Conservation (phyloP, 2,797 vertebrate genomes). For the Scleropages formosus region DNA sequence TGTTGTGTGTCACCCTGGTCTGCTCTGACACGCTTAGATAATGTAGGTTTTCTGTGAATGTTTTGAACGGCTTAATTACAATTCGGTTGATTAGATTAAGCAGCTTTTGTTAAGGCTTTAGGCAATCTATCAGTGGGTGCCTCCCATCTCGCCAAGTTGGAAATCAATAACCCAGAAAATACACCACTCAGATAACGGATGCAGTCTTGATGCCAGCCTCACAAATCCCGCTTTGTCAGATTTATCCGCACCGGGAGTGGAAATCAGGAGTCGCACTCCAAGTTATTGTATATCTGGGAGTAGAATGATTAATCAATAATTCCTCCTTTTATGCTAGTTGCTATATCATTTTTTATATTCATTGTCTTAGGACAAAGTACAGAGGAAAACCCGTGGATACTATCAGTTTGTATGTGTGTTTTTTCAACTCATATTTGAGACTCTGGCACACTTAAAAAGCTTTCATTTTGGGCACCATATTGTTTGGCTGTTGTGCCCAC, state of each 20-base stretch:
- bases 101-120: slow-evolving; percentile 23
- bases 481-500: background rate
- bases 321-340: background rate
- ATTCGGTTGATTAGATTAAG: slow-evolving; percentile 27
- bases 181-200: slow-evolving; percentile 1
- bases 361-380: slow-evolving; percentile 1
- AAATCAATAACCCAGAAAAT: slow-evolving; percentile 29
- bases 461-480: background rate
- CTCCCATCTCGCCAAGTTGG: slow-evolving; percentile 9
- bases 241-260: slow-evolving; percentile 18
- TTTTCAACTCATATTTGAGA: background rate
- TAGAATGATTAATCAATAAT: background rate
- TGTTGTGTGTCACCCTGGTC: slow-evolving; percentile 16
- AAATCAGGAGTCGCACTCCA: slow-evolving; percentile 15
- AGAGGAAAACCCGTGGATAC: background rate
- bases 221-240: background rate
- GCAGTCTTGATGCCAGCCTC: background rate
- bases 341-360: background rate
- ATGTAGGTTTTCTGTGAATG: slow-evolving; percentile 24
- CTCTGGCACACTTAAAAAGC: background rate
- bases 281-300: background rate
- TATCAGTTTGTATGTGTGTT: background rate
- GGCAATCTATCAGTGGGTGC: background rate
- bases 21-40: slow-evolving; percentile 11
- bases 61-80: slow-evolving; percentile 30